Evolutionary conservation across 2,888 invertebrate species (phyloP).

Genomic region (Agapostemon virescens): DNA sequence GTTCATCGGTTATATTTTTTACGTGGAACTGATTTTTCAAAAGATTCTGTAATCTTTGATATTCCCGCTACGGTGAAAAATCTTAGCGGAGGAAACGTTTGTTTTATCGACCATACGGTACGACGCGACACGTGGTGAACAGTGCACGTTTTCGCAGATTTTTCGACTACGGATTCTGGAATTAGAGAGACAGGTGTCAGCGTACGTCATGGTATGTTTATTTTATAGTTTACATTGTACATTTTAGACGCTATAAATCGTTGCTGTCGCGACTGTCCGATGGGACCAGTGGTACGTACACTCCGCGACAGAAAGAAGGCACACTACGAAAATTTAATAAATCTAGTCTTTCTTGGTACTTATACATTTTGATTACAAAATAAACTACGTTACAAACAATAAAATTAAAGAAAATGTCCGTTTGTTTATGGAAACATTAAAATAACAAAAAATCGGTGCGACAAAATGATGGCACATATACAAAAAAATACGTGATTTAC

Average conservation of each 20-base stretch:
- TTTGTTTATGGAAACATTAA: too few species aligned
- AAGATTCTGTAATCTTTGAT: background rate
- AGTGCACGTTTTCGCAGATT: conserved; percentile 30
- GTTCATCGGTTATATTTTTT: background rate
- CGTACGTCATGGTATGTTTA: conserved; percentile 51
- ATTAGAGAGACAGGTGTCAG: conserved; percentile 41
- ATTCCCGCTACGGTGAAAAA: conserved; percentile 3
- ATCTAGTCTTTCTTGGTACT: too few species aligned
- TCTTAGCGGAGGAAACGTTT: background rate
- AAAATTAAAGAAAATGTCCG: too few species aligned
- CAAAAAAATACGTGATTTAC: too few species aligned
- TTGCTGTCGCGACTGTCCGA: background rate
- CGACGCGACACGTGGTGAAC: conserved; percentile 22
- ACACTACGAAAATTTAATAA: too few species aligned
- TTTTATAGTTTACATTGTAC: conserved; percentile 9
- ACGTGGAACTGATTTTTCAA: background rate
- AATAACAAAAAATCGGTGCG: too few species aligned
- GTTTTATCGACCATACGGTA: background rate
- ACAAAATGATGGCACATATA: too few species aligned
- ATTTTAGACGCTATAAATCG: background rate
- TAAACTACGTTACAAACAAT: too few species aligned
- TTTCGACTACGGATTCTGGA: conserved; percentile 22
- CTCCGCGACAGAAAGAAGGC: too few species aligned
- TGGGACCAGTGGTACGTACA: too few species aligned
- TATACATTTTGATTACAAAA: too few species aligned